These are phyloP conservation scores for Andinoacara biseriatus DNA, from an alignment of 2,113 vertebrate genomes.

Conservation along the genomic window DNA sequence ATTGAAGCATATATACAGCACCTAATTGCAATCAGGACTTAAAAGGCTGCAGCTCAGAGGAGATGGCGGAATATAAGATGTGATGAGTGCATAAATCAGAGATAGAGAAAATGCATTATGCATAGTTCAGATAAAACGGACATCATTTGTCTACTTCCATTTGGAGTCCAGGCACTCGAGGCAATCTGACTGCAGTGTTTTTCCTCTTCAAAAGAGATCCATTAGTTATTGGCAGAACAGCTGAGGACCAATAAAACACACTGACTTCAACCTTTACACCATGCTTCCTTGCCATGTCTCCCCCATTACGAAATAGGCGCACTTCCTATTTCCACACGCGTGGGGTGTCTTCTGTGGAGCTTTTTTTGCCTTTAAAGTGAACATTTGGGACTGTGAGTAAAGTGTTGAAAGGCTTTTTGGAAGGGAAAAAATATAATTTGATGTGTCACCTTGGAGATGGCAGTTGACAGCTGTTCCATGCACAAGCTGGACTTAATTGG, in stretches of 20 bases:
- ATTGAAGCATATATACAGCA: conserved; percentile 44
- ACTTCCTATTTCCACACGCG: not conserved
- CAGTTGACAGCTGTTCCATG: conserved; percentile 78
- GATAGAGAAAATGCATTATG: conserved; percentile 64
- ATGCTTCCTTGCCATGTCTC: conserved; percentile 41
- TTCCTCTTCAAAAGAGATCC: conserved; percentile 48
- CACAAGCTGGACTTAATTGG: conserved; percentile 76
- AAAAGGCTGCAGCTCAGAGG: conserved; percentile 55
- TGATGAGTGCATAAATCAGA: conserved; percentile 63
- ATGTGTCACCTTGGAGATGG: conserved; percentile 79
- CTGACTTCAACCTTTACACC: conserved; percentile 56
- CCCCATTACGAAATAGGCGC: conserved; percentile 10
- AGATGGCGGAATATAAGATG: conserved; percentile 57
- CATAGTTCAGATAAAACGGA: conserved; percentile 62
- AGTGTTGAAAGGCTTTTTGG: conserved; percentile 41
- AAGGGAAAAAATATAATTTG: conserved; percentile 59
- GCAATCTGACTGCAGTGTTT: conserved; percentile 66
- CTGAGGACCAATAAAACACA: conserved; percentile 62
- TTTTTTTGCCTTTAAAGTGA: conserved; percentile 32
- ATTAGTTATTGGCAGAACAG: conserved; percentile 61
- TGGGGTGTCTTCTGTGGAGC: not conserved
- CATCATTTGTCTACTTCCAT: conserved; percentile 69
- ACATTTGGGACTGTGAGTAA: conserved; percentile 34
- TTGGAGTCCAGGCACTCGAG: conserved; percentile 63
- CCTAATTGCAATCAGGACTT: conserved; percentile 67